Base-by-base conservation (phyloP, 1,140 invertebrate genomes). In the Zaprionus lachaisei region DNA sequence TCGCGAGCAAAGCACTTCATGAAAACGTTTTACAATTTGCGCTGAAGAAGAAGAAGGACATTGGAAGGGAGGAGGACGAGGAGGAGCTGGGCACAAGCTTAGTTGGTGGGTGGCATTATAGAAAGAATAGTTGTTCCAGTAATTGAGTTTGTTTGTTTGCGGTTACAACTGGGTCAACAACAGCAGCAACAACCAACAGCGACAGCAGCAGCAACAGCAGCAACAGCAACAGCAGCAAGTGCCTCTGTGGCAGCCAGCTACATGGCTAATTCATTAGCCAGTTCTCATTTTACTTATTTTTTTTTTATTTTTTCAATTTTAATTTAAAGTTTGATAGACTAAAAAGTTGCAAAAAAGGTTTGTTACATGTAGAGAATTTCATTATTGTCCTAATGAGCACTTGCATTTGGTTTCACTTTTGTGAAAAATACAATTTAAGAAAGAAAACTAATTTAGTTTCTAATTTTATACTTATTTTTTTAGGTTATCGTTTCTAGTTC, bases 141-240 rank as follows among this genome's bases (percentile, higher is more conserved):
- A 75, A 75, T 75, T 75, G 72, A 75, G 72, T 75, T 75, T 75
- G 72, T 75, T 75, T 75, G 72, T 75, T 75, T 71, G 72, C 38
- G 72, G 72, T 38, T 62, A 44, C n/a, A 71, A 75, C 41, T 63
- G 54, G 67, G 72, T 75, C 72, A 60, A 38, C 66, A 56, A 17
- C 57, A 37, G 28, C 72, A 56, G 14, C 41, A 44, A 11, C 54
- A 20, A 47, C 49, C 57, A 44, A 11, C 55, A 22, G 22, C 49
- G 57, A 31, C 41, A 44, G 44, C 64, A 28, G 34, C 24, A 55
- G 3, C 22, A 22, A 31, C 41, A 44, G 44, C 64, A 28, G 34
- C 24, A 55, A 1, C 22, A 22, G 17, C n/a, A 20, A 1, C 17
- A 22, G 4, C 49, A 54, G 51, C 22, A 51, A n/a, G 5, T 49